Conservation (phyloP, 2,113 vertebrate species). For the Genyomyrus donnyi region DNA sequence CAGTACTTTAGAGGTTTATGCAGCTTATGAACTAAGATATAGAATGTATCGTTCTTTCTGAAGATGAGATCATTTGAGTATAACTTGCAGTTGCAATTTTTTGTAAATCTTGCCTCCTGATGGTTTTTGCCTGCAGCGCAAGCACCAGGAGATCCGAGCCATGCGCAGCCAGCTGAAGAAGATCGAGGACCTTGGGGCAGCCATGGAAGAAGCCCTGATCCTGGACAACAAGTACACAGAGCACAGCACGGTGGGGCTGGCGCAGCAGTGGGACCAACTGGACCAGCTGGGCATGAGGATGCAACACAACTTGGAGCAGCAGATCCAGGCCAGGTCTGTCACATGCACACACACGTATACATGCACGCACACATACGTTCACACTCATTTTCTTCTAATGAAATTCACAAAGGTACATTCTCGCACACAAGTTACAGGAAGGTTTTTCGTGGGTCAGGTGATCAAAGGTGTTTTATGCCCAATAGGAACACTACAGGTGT, state of each 20-base stretch:
- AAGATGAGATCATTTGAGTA: not conserved
- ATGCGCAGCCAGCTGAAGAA: slow-evolving; percentile 98
- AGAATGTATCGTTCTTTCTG: not conserved
- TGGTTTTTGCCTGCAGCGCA: slow-evolving; percentile 63
- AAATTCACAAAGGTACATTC: not conserved
- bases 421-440: not conserved
- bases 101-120: not conserved
- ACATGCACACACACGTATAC: not conserved
- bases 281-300: slow-evolving; percentile 98
- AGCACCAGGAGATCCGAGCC: slow-evolving; percentile 96
- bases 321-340: slow-evolving; percentile 89
- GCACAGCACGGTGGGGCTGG: slow-evolving; percentile 95
- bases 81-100: not conserved
- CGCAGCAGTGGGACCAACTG: slow-evolving; percentile 97
- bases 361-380: not conserved
- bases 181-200: slow-evolving; percentile 95
- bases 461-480: slow-evolving; percentile 17
- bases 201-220: slow-evolving; percentile 96
- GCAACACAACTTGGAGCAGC: slow-evolving; percentile 98
- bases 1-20: not conserved
- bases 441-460: not conserved
- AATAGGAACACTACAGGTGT: slow-evolving; percentile 93
- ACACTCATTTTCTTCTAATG: not conserved
- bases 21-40: not conserved
- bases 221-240: slow-evolving; percentile 98